These are phyloP conservation scores for Polyommatus iphigenia DNA, from an alignment of 2,888 invertebrate genomes.

Conservation along the genomic window DNA sequence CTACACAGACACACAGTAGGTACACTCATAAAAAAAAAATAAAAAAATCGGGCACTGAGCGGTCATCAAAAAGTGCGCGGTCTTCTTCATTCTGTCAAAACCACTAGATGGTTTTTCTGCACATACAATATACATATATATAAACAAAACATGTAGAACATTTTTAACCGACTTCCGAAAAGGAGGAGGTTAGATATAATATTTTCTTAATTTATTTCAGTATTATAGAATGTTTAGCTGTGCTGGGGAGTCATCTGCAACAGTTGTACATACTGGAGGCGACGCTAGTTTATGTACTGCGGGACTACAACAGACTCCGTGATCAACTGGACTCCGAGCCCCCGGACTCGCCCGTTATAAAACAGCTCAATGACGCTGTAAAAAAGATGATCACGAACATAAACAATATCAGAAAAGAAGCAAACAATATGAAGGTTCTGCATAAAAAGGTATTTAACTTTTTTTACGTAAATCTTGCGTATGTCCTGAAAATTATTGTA, in stretches of 20 bases:
- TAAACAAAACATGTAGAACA: too few species aligned
- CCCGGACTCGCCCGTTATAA: constrained; percentile 56
- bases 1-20: too few species aligned
- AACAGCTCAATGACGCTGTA: constrained; percentile 50
- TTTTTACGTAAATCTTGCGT: not conserved
- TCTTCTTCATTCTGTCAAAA: too few species aligned
- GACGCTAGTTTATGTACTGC: constrained; percentile 75
- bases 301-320: constrained; percentile 59
- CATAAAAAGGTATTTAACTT: constrained; percentile 55
- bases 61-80: too few species aligned
- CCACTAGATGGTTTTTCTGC: too few species aligned
- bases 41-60: too few species aligned
- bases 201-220: constrained; percentile 57
- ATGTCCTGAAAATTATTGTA: not conserved
- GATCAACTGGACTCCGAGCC: constrained; percentile 62
- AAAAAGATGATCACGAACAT: constrained; percentile 56
- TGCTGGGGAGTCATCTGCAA: constrained; percentile 77
- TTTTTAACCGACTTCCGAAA: too few species aligned
- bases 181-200: too few species aligned
- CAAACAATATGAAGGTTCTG: constrained; percentile 53
- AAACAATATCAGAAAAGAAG: constrained; percentile 55
- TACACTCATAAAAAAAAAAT: too few species aligned
- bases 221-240: constrained; percentile 75
- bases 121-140: too few species aligned
- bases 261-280: constrained; percentile 81